Evolutionary conservation across 2,113 vertebrate genomes (phyloP).

Genomic region (Gasterosteus nipponicus): DNA sequence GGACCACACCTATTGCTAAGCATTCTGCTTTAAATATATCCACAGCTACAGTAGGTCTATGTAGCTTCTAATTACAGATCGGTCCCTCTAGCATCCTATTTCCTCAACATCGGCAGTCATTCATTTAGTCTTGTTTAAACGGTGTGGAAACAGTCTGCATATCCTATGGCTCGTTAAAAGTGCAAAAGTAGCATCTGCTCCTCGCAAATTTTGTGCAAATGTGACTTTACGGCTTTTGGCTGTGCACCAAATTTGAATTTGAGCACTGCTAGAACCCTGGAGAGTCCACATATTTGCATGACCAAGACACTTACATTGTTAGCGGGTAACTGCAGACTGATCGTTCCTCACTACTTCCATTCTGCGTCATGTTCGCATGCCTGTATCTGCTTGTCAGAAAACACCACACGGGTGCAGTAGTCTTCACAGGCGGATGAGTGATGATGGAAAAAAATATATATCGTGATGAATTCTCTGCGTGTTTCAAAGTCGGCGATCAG

Average conservation of each 20-base stretch:
- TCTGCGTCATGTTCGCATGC: neutral
- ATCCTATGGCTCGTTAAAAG: neutral
- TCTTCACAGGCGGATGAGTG: neutral
- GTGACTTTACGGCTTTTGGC: neutral
- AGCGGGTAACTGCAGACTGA: neutral
- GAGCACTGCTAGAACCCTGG: neutral
- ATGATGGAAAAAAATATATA: neutral
- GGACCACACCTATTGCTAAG: conserved; percentile 70
- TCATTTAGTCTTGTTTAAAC: neutral
- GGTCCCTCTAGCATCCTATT: neutral
- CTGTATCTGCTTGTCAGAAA: conserved; percentile 21
- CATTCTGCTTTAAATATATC: conserved; percentile 53
- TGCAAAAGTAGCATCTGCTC: conserved; percentile 23
- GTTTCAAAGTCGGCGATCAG: conserved; percentile 46
- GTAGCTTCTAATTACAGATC: conserved; percentile 9
- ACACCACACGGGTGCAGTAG: neutral
- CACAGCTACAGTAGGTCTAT: conserved; percentile 24
- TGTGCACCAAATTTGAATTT: conserved; percentile 3
- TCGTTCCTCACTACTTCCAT: neutral
- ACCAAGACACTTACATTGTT: neutral
- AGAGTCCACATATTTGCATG: neutral
- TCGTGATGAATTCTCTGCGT: conserved; percentile 25
- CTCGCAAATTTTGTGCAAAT: conserved; percentile 7
- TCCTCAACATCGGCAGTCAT: conserved; percentile 9
- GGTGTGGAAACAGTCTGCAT: neutral